Evolutionary conservation across 1,140 invertebrate genomes (phyloP).

Genomic region (Eriocheir sinensis): DNA sequence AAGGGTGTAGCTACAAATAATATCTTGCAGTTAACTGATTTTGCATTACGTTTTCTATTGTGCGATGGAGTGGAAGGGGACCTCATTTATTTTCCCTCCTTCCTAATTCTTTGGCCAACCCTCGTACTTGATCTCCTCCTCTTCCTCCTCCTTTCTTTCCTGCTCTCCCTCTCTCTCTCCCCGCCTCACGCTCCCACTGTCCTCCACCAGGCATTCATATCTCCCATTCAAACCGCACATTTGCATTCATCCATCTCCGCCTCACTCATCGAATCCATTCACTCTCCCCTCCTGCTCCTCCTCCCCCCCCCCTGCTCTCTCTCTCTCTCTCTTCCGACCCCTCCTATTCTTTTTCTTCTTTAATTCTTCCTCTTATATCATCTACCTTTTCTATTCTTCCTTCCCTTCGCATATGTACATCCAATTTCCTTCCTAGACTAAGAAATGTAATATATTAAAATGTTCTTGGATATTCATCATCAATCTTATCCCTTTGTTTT

Average conservation of each 20-base stretch:
- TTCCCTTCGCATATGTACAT: too few relatives aligned
- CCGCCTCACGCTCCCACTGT: not conserved
- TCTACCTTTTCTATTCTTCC: not conserved
- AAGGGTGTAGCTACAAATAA: too few relatives aligned
- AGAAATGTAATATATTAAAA: too few relatives aligned
- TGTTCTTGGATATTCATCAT: not conserved
- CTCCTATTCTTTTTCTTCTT: not conserved
- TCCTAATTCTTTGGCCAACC: not conserved
- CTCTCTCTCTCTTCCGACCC: not conserved
- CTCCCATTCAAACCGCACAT: not conserved
- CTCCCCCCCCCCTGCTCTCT: not conserved
- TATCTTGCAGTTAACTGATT: too few relatives aligned
- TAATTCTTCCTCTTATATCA: not conserved
- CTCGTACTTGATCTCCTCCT: not conserved
- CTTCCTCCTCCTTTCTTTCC: not conserved
- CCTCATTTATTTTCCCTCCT: not conserved
- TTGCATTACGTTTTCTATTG: not conserved
- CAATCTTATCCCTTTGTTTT: not conserved
- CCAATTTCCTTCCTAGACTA: too few relatives aligned
- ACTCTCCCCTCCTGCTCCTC: too few relatives aligned
- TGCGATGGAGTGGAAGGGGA: not conserved
- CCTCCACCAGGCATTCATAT: not conserved
- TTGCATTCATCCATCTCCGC: not conserved
- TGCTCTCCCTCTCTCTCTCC: not conserved
- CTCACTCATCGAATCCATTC: not conserved